A percentile compares a stretch with the other conserved stretches of the same genome.
Conservation (phyloP, 1,140 invertebrate species). For the Chionoecetes opilio region DNA sequence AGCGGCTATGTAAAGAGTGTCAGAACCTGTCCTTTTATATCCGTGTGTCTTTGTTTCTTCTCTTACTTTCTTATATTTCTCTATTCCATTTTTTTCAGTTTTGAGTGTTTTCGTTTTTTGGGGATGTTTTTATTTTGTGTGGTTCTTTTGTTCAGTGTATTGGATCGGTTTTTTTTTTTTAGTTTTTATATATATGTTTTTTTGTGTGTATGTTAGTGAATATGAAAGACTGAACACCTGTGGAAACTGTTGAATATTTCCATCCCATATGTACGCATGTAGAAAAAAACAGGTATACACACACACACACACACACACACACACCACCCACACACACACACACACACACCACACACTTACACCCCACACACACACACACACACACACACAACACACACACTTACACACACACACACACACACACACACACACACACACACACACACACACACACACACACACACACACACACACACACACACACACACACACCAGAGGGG, state of each 20-base stretch:
- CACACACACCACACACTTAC: constrained; percentile 7
- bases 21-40: too few relatives aligned
- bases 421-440: constrained; percentile 10
- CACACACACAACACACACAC: constrained; percentile 16
- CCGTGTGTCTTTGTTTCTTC: too few relatives aligned
- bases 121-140: too few relatives aligned
- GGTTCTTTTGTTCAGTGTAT: too few relatives aligned
- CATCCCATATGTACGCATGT: neutral
- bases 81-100: too few relatives aligned
- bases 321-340: neutral
- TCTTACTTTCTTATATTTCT: too few relatives aligned
- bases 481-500: neutral
- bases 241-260: neutral
- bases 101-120: too few relatives aligned
- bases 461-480: constrained; percentile 23
- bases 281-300: neutral
- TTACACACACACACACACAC: constrained; percentile 13
- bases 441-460: constrained; percentile 9
- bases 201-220: too few relatives aligned
- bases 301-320: too few relatives aligned
- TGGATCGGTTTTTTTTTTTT: too few relatives aligned
- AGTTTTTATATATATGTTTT: too few relatives aligned
- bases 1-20: neutral
- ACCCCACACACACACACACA: neutral
- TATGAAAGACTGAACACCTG: too few relatives aligned